Evolutionary conservation across 2,888 invertebrate species (phyloP), one percentile per base, ranked within the genome.

Genomic region (Pocota personata): DNA sequence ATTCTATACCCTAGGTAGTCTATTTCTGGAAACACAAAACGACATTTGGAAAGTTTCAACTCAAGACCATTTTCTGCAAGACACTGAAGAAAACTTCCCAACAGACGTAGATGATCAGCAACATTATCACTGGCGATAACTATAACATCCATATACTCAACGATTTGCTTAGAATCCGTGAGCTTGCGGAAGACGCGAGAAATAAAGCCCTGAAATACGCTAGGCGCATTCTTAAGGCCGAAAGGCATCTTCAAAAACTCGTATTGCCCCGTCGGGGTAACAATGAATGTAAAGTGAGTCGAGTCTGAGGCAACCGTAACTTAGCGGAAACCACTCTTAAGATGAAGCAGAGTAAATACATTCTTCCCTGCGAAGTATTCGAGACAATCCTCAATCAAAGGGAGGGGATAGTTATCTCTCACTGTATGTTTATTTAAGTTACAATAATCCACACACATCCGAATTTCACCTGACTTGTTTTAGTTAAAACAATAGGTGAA

Each of bases 1-100:
- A 73, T 62, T 0, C 12, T 43, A 35, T 87, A 78, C 16, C 82
- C 87, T 0, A 83, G 37, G 21, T 83, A 79, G 12, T 79, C 73
- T n/a, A 79, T 79, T 5, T 14, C 16, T 2, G 27, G 16, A 21
- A 67, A 58, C 3, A 10, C 37, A 32, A 73, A 72, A 48, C 30
- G 50, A 40, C 72, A 71, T 7, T 83, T 71, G 4, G 48, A n/a
- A 2, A 67, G 16, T 6, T 40, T 40, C 6, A 35, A 35, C 35
- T 35, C 35, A 10, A 55, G 32, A 7, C 19, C 35, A 35, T 35
- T 35, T 6, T 35, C 35, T 35, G 35, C 8, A 12, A 35, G 35
- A 35, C 40, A 14, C 14, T 40, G 40, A n/a, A 14, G 14, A 14
- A 40, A 2, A 50, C 24, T 50, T 10, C 21, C 19, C n/a, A 37